Conservation (phyloP, 2,888 invertebrate genomes). For the Agonopterix arenella region DNA sequence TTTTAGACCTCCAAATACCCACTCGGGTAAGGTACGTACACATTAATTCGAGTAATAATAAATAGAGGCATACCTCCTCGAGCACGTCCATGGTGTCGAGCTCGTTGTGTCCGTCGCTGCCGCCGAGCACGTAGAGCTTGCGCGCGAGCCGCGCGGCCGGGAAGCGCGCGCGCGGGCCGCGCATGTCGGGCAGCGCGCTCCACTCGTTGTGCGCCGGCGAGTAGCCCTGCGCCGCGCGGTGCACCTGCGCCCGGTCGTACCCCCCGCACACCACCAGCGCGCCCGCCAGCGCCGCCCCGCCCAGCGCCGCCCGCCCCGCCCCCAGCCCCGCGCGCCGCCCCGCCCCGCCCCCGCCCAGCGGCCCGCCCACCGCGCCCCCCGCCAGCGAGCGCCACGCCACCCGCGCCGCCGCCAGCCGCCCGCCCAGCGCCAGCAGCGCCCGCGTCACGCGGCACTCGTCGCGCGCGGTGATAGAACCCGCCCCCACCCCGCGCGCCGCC, state of each 20-base stretch:
- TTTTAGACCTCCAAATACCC: not conserved
- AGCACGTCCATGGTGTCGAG: constrained; percentile 74
- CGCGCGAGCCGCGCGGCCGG: constrained; percentile 81
- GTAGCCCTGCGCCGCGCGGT: constrained; percentile 86
- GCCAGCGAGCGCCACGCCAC: constrained; percentile 78
- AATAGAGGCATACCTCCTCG: constrained; percentile 14
- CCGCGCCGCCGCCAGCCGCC: constrained; percentile 64
- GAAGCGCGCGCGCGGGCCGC: constrained; percentile 86
- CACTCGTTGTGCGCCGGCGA: constrained; percentile 83
- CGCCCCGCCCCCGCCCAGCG: constrained; percentile 82
- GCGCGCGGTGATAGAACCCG: not conserved
- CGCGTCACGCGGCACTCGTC: constrained; percentile 32
- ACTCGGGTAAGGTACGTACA: not conserved
- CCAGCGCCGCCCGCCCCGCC: constrained; percentile 81
- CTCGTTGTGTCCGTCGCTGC: constrained; percentile 90
- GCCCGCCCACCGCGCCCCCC: constrained; percentile 74
- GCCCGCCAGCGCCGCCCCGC: constrained; percentile 82
- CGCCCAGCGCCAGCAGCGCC: constrained; percentile 25
- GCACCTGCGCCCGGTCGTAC: constrained; percentile 90
- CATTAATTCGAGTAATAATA: too few relatives aligned
- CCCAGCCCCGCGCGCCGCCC: constrained; percentile 85
- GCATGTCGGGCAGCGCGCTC: constrained; percentile 82
- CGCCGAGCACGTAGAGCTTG: constrained; percentile 87
- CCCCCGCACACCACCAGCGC: constrained; percentile 87
- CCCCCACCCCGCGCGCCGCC: constrained; percentile 16